Conservation (phyloP, 2,797 vertebrate genomes). For the Tapera naevia region DNA sequence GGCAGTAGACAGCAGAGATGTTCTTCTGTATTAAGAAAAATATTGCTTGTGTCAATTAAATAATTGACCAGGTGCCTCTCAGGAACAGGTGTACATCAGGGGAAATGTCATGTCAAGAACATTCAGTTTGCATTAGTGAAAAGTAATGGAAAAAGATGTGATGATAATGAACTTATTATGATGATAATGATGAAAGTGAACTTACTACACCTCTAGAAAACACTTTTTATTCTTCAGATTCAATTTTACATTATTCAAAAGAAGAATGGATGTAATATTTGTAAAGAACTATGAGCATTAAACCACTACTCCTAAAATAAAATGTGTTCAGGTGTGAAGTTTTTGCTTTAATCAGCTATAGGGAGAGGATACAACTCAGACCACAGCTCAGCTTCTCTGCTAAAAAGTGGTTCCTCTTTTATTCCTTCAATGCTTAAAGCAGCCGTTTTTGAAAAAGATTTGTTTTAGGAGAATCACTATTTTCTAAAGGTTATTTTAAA, state of each 20-base stretch:
- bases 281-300: background rate
- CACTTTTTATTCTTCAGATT: background rate
- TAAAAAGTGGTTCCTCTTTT: background rate
- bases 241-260: background rate
- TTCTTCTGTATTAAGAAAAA: constrained; percentile 22
- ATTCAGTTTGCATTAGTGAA: background rate
- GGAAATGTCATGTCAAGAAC: constrained; percentile 11
- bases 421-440: background rate
- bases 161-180: background rate
- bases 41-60: constrained; percentile 4
- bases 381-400: background rate
- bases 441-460: background rate
- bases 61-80: constrained; percentile 22
- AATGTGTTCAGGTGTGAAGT: background rate
- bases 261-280: background rate
- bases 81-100: background rate
- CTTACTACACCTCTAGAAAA: background rate
- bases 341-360: background rate
- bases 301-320: background rate
- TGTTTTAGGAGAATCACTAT: background rate
- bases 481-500: background rate
- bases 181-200: background rate
- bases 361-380: background rate
- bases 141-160: background rate
- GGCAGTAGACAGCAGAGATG: background rate